Conservation (phyloP, 1,140 invertebrate genomes). For the Euschistus heros region DNA sequence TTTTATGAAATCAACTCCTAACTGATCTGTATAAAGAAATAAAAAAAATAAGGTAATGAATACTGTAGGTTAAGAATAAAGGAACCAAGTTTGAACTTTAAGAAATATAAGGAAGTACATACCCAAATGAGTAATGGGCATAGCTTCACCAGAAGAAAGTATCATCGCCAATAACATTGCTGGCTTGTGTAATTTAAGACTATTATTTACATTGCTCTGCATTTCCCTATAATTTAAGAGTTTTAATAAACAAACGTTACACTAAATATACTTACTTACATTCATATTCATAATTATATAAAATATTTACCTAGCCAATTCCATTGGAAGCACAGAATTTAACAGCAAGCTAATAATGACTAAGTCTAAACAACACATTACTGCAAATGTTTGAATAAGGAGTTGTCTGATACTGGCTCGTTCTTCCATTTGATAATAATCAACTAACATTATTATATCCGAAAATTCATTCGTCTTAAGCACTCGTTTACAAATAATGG, state of each 20-base stretch:
- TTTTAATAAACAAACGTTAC: too few species aligned
- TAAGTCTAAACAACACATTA: constrained; percentile 72
- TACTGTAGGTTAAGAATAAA: neutral
- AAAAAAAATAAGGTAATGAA: neutral
- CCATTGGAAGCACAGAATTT: constrained; percentile 74
- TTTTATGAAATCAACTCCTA: constrained; percentile 65
- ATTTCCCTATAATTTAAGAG: constrained; percentile 49
- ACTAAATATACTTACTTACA: too few species aligned
- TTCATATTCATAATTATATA: too few species aligned
- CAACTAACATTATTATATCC: constrained; percentile 62
- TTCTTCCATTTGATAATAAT: constrained; percentile 89
- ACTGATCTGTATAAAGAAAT: constrained; percentile 49
- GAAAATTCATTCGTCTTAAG: constrained; percentile 64
- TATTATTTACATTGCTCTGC: constrained; percentile 52
- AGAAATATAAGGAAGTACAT: constrained; percentile 29
- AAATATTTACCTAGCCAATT: constrained; percentile 53
- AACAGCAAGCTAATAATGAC: constrained; percentile 68
- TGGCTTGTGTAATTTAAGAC: constrained; percentile 60
- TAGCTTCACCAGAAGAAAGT: constrained; percentile 75
- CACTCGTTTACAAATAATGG: constrained; percentile 64
- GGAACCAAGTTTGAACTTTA: neutral
- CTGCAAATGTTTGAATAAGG: constrained; percentile 71
- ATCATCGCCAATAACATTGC: constrained; percentile 71
- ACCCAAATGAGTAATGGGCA: constrained; percentile 74
- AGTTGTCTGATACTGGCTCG: constrained; percentile 69